Base-by-base conservation (phyloP, 2,797 vertebrate species). In the Melanotaenia maccullochi region DNA sequence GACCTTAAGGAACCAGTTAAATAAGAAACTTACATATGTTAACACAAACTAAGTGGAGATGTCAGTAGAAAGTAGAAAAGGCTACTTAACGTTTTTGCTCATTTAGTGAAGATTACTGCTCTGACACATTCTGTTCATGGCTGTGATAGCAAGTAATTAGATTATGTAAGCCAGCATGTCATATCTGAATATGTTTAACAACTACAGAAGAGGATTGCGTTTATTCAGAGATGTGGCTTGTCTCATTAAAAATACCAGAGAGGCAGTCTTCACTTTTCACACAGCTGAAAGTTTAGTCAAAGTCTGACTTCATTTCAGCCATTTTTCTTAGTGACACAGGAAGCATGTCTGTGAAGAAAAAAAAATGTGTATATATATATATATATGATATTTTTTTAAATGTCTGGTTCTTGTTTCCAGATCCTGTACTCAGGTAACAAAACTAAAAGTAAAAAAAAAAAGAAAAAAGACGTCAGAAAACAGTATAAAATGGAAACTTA, bases 391-490 rank as follows among this genome's bases (percentile, higher is more conserved):
- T 28, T 28, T 28, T 28, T 28, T 28, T 28, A 28, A 28, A 28
- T 28, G 42, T 12, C 40, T 18, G 38, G 38, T 5, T 44, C 5
- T 44, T 18, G 16, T 16, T 44, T 44, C 40, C 40, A 20, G 42
- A 7, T 18, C 42, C 5, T 18, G 40, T 18, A 44, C 40, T 18
- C 16, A 18, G 12, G 36, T 38, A 38, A 38, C 11, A 44, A 7
- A 42, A 42, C 40, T 40, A 60, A 65, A 69, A 61, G 28, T 57
- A 28, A 11, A 60, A 9, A n/a, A 33, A 40, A 47, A 70, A 0
- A 13, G 2, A 12, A 60, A 4, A 51, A 54, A 60, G 32, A 67
- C 7, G 0, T 28, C 18, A 56, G 4, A 54, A 51, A 0, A 6
- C n/a, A 6, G 18, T 7, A 57, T 16, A 56, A 36, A 66, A 63